Conservation (phyloP, 2,113 vertebrate species). For the Hippocampus guttulatus region DNA sequence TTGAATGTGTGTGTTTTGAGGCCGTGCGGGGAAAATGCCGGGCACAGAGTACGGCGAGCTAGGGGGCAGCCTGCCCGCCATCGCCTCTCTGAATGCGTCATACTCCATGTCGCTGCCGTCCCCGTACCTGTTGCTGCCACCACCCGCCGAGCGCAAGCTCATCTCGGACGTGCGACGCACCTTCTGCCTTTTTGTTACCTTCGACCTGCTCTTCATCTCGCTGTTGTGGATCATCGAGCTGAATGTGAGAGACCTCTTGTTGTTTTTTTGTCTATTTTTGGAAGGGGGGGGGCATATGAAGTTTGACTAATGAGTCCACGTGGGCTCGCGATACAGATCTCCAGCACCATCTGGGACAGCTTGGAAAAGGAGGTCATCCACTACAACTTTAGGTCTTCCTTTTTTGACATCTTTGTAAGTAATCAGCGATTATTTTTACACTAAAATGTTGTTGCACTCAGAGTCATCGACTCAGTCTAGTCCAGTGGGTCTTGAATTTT, state of each 20-base stretch:
- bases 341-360: constrained; percentile 77
- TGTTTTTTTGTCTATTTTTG: background rate
- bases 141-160: constrained; percentile 70
- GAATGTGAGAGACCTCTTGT: constrained; percentile 71
- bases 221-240: constrained; percentile 97
- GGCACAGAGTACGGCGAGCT: constrained; percentile 74
- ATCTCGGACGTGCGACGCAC: constrained; percentile 96
- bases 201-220: constrained; percentile 93
- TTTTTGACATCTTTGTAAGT: constrained; percentile 98
- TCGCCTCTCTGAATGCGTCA: constrained; percentile 84
- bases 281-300: background rate
- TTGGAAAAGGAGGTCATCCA: constrained; percentile 79
- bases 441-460: background rate
- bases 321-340: constrained; percentile 67
- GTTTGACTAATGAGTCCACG: background rate
- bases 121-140: constrained; percentile 59
- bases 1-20: background rate
- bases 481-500: too few species aligned
- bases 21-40: constrained; percentile 57
- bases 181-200: constrained; percentile 98
- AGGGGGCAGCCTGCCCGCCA: constrained; percentile 84
- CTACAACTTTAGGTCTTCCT: constrained; percentile 83
- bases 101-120: constrained; percentile 77
- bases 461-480: too few species aligned
- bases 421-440: background rate